Percentiles rank a stretch among this genome's conserved stretches.
Evolutionary conservation across 2,888 invertebrate genomes (phyloP).

Genomic region (Apotomis betuletana): DNA sequence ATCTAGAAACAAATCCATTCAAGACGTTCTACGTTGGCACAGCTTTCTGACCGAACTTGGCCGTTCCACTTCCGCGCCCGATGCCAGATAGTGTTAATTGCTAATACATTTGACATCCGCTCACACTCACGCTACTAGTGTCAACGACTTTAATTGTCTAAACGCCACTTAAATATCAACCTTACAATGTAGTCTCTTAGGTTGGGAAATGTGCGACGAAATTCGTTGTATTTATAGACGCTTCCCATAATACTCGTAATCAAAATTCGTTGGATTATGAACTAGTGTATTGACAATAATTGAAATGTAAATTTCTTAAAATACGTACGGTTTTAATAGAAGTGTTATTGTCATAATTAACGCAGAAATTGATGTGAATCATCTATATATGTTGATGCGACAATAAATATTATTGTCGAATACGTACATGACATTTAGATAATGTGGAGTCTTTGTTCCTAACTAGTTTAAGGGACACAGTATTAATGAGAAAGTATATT

Average conservation of each 20-base stretch:
- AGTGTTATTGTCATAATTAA: background rate
- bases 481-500: no score
- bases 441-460: no score
- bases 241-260: slow-evolving; percentile 16
- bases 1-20: no score
- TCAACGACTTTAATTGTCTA: slow-evolving; percentile 39
- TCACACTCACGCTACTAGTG: slow-evolving; percentile 40
- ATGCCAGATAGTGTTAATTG: slow-evolving; percentile 42
- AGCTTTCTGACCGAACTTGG: slow-evolving; percentile 16
- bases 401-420: no score
- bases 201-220: background rate
- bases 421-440: background rate
- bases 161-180: slow-evolving; percentile 13
- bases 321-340: background rate
- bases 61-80: slow-evolving; percentile 33
- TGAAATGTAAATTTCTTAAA: background rate
- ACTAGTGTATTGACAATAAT: slow-evolving; percentile 19
- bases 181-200: slow-evolving; percentile 2
- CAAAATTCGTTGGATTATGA: slow-evolving; percentile 11
- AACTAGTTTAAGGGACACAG: no score
- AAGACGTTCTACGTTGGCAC: no score
- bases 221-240: slow-evolving; percentile 6
- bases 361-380: background rate
- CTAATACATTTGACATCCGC: slow-evolving; percentile 46
- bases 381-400: no score